Evolutionary conservation across 1,140 invertebrate species (phyloP), one percentile per base, ranked within the genome.

Genomic region (Ditylenchus dipsaci): DNA sequence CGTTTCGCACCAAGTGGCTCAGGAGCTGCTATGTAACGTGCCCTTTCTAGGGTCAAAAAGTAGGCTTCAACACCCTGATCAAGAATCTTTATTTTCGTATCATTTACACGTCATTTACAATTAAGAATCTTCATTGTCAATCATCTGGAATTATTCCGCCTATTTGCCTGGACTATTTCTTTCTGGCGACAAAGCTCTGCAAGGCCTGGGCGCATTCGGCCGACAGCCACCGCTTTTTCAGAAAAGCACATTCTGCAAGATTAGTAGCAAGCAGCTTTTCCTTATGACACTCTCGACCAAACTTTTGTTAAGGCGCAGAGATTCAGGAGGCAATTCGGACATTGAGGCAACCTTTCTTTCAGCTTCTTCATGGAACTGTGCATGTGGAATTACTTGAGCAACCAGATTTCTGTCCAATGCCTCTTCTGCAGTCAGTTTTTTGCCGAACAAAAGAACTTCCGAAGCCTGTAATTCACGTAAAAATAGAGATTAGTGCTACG

Each of bases 391-490:
- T 11, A 92, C 82, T 79, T 88, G 85, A 43, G 89, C 88, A 0
- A 93, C 86, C 47, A 95, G 87, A 47, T 90, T 89, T 76, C 86
- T 85, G 30, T 88, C 83, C 19, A 86, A 82, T 1, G 91, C 92
- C 84, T 91, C 89, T 63, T 85, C 67, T 7, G 91, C 91, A 69
- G 86, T 87, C 67, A 95, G 85, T 84, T 89, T 92, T 66, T 89
- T 86, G 72, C 90, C 90, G 67, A 93, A 89, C 29, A 91, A 83
- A 43, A 95, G 84, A 84, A 94, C 84, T 83, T 93, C 90, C 66
- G 85, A 87, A 26, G 92, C 91, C 87, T 91, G 79, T 15, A 60
- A 30, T 57, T 63, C 56, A 53, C 42, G 59, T 60, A 26, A 63
- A 65, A 61, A 38, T 9, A 17, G 21, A 77, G 30, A 30, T 76